Evolutionary conservation across 2,113 vertebrate species (phyloP).

Genomic region (Redunca redunca): DNA sequence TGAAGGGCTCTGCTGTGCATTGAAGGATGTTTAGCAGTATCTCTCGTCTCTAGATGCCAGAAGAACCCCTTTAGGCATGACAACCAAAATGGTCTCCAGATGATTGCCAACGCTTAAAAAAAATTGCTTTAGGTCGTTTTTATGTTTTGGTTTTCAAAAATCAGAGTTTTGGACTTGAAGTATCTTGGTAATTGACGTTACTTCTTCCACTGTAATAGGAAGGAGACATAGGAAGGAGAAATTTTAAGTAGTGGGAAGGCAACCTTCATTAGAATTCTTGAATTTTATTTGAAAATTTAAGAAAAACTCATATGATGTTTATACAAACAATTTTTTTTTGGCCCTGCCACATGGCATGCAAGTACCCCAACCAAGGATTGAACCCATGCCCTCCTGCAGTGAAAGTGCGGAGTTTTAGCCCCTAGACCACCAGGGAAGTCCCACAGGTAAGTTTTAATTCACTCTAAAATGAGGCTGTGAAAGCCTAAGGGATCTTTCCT

Average conservation of each 20-base stretch:
- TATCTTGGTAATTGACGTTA: background rate
- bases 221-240: background rate
- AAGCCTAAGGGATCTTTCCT: background rate
- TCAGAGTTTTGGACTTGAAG: background rate
- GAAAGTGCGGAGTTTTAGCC: rapidly evolving
- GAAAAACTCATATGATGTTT: background rate
- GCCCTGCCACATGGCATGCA: background rate
- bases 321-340: background rate
- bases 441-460: background rate
- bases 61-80: background rate
- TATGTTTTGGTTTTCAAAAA: background rate
- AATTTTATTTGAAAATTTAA: background rate
- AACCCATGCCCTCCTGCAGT: background rate
- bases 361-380: background rate
- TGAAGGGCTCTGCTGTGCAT: background rate
- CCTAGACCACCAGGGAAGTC: background rate
- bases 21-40: background rate
- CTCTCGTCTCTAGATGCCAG: background rate
- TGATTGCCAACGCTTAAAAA: background rate
- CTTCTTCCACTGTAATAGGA: background rate
- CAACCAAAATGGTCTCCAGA: background rate
- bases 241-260: background rate
- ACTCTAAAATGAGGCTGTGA: background rate
- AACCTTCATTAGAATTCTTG: background rate
- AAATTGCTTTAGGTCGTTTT: background rate